Base-by-base conservation (phyloP, 2,113 vertebrate species). In the Zingel zingel region DNA sequence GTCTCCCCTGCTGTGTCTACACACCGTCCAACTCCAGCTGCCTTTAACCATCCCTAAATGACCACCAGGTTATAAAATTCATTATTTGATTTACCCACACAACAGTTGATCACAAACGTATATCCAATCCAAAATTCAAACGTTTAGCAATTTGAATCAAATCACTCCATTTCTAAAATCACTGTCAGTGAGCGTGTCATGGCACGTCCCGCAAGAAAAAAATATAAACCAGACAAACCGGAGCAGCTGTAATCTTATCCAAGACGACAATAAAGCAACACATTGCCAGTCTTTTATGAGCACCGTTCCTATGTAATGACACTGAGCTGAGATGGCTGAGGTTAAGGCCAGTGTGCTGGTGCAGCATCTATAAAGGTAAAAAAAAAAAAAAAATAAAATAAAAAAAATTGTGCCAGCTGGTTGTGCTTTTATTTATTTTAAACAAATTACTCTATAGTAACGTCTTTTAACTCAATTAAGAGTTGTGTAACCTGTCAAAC, bases 221-320 rank as follows among this genome's bases (percentile, higher is more conserved):
- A n/a, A 67, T 30, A 47, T 23, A 30, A 27, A 66, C 12, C 39
- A 75, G 72, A 78, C 66, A 70, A 27, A 83, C 73, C 66, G 63
- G 50, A 69, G 70, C 79, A 68, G 86, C 71, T 74, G 80, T 70
- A 79, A 74, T 85, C 77, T 76, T 15, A 79, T 67, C 70, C 39
- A 66, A 59, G 21, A 36, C 13, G 48, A 77, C 56, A 81, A 85
- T 83, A 71, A 85, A 83, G 25, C 23, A 78, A 75, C 85, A 87
- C 65, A 61, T 76, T 70, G n/a, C 14, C 53, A 74, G 65, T 33
- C 57, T 53, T 81, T 88, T 75, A 83, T 33, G 43, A 36, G 18
- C 61, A 58, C 21, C 72, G 75, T 86, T 83, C 76, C 76, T 77
- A 4, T 12, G 27, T 30, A 65, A 74, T 66, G 36, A 74, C 88